A percentile compares a stretch with the other conserved stretches of the same genome.
Evolutionary conservation across 1,140 invertebrate species (phyloP).

Genomic region (Aphidius ervi): DNA sequence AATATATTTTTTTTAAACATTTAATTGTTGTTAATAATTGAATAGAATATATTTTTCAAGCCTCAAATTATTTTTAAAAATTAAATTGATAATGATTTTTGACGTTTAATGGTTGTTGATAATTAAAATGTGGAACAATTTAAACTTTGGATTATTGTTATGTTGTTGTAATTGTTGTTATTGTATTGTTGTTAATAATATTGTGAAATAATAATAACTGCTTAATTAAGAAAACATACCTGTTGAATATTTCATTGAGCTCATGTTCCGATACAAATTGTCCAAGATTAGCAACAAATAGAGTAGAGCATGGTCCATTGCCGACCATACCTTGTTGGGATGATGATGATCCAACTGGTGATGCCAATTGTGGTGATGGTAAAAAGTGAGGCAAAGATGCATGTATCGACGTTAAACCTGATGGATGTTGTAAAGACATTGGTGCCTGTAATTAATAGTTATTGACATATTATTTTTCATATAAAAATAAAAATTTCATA

Average conservation of each 20-base stretch:
- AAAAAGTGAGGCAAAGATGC: conserved; percentile 72
- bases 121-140: not conserved
- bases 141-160: conserved; percentile 3
- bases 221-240: conserved; percentile 59
- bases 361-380: conserved; percentile 78
- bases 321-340: conserved; percentile 63
- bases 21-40: too few species aligned
- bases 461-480: too few species aligned
- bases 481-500: too few species aligned
- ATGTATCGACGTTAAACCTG: conserved; percentile 75
- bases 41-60: too few species aligned
- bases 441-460: conserved; percentile 52
- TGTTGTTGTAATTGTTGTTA: not conserved
- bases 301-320: conserved; percentile 89
- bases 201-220: too few species aligned
- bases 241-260: conserved; percentile 95
- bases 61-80: too few species aligned
- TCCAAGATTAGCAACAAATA: conserved; percentile 95
- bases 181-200: conserved; percentile 4
- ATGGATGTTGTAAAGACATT: conserved; percentile 74
- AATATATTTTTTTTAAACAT: too few species aligned
- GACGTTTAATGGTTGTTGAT: too few species aligned
- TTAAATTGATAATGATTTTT: too few species aligned
- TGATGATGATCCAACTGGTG: conserved; percentile 78
- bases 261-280: conserved; percentile 95